Evolutionary conservation across 1,140 invertebrate genomes (phyloP), one percentile per base, ranked within the genome.

Genomic region (Meloidogyne floridensis): DNA sequence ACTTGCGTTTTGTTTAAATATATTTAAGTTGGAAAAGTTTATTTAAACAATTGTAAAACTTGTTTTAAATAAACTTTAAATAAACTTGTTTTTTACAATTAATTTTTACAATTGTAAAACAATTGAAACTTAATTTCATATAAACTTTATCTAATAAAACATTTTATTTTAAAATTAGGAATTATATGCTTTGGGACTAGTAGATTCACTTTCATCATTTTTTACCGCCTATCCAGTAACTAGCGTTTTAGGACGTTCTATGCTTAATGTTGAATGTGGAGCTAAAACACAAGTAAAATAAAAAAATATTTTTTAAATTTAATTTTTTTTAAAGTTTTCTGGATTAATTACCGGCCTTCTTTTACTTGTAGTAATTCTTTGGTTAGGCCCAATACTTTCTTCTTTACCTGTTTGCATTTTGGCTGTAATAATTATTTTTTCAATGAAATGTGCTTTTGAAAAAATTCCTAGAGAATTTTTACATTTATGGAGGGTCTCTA

Each of bases 341-440:
- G 83, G 85, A 47, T 56, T 87, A 3, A 81, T 90, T 54, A 81
- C 83, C 3, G 80, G 83, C 15, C 8, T 80, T 4, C 75, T 90
- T 54, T 84, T 92, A 89, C 82, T 92, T n/a, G 87, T 91, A 32
- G 91, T 91, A 9, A 81, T 93, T n/a, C 80, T 93, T 2, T 92
- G 92, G 3, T 86, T 90, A 80, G 78, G 87, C 2, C 87, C 92
- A 6, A 84, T 93, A 0, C 85, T 92, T 1, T 83, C 92, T 3
- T 90, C 92, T 18, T 83, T 93, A 11, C 86, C 92, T 9, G 51
- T 81, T 15, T 87, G 86, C 32, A 72, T 86, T 65, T 72, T 86
- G 42, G 86, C 85, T 43, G 84, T 84, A 11, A 85, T 87, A 15
- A 85, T 85, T 59, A 85, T 85, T 76, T 86, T 81, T 65, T 86